Evolutionary conservation across 2,888 invertebrate genomes (phyloP), one percentile per base, ranked within the genome.

Genomic region (Melinaea marsaeus): DNA sequence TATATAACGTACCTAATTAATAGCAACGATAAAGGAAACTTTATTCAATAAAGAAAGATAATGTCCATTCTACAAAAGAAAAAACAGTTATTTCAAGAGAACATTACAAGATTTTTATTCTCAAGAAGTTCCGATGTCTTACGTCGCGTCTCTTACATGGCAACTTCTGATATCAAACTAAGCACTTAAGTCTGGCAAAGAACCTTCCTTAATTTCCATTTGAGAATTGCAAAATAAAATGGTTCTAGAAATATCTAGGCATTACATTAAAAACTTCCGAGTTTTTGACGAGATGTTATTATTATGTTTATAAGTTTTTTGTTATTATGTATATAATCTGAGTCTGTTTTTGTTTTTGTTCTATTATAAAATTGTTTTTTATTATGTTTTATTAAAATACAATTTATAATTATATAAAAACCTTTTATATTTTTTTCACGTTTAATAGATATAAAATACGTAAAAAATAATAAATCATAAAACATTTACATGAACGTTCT

Each of bases 151-250:
- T 66, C 58, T 47, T 58, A 57, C 48, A 64, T 62, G 57, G 47
- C 61, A 57, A 66, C 61, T 61, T 64, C 56, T 58, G 62, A 64
- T 66, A 66, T 62, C 60, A 62, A 67, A 64, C 62, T 62, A 62
- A 67, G 64, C 54, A 62, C 66, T 62, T 67, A 64, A 62, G 58
- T 37, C 62, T 59, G 51, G 55, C 13, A 65, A 57, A 55, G 55
- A 61, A 58, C 34, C 62, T 33, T 61, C 55, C 62, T 67, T 65
- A 65, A 64, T 67, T 67, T 67, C 58, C 65, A 67, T 63, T 67
- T 48, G 61, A 13, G 61, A 66, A 61, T 63, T 63, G 58, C 55
- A 57, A 65, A 61, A 62, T 65, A 65, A 63, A 65, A 63, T 57
- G 34, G 55, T 59, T 6, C 57, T 59, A 2, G 55, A 34, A 57